These are phyloP conservation scores for Bradypus variegatus DNA, from an alignment of 2,797 vertebrate genomes.

Conservation along the genomic window DNA sequence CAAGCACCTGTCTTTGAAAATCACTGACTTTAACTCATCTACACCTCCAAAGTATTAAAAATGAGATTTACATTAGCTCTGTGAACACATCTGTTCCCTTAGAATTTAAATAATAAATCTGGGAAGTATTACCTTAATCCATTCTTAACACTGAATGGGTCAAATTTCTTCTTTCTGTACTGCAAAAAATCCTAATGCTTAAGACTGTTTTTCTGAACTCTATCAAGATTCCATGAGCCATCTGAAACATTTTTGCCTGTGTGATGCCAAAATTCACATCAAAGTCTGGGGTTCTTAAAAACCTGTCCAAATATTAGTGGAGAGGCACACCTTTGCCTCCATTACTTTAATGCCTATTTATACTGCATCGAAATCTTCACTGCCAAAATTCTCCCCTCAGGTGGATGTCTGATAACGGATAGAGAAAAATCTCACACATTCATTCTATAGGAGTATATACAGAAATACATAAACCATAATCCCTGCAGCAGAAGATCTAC, in stretches of 20 bases:
- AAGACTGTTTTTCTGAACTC: not conserved
- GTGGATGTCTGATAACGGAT: not conserved
- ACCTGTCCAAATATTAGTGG: not conserved
- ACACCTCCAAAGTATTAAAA: not conserved
- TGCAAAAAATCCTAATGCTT: not conserved
- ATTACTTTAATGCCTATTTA: not conserved
- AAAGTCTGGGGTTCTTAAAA: not conserved
- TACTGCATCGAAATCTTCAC: not conserved
- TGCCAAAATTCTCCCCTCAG: not conserved
- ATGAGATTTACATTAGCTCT: not conserved
- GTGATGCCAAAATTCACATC: constrained; percentile 7
- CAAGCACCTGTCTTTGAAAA: not conserved
- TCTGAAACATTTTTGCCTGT: not conserved
- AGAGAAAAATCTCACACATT: not conserved
- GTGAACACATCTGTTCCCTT: not conserved
- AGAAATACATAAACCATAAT: not conserved
- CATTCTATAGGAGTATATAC: not conserved
- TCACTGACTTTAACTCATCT: not conserved
- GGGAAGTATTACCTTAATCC: not conserved
- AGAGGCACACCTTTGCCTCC: not conserved
- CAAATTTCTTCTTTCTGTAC: not conserved
- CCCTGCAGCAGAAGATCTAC: not conserved
- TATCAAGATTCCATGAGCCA: not conserved
- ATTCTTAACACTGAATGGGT: not conserved
- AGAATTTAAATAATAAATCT: constrained; percentile 19